Base-by-base conservation (phyloP, 1,140 invertebrate species). In the Eueides isabella region DNA sequence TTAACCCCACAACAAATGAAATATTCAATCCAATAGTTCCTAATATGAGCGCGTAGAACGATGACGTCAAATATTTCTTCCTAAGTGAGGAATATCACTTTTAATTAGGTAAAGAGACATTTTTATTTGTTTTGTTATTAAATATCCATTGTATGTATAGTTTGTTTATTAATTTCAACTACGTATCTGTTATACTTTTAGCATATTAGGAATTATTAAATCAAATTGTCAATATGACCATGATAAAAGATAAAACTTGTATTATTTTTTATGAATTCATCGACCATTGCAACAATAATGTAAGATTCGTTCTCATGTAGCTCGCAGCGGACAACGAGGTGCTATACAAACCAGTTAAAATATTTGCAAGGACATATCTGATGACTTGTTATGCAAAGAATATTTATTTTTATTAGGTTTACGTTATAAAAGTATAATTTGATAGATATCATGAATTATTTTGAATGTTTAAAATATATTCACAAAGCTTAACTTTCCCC, bases 331-430 rank as follows among this genome's bases (percentile, higher is more conserved):
- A 67, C 69, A 64, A 30, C 71, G 61, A 73, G 72, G 76, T 83
- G 71, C 75, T 76, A 70, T 74, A 78, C 41, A 82, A 86, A 86
- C 83, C 80, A 82, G 84, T 87, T 86, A 76, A 78, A 84, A 80
- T 79, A 72, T 69, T 71, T 70, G 48, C 83, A 86, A 86, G 85
- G 83, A 84, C 85, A 77, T 67, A 72, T 48, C 72, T 69, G 68
- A 79, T 73, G 78, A 80, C 71, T 80, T 74, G 44, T 33, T 69
- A 61, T 61, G 33, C 19, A 14, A 44, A 69, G 11, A 61, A 11
- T 29, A 65, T 64, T 55, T 55, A 69, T 71, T 69, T 75, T 73
- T 77, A 73, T 62, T 65, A 62, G 41, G 67, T 71, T 62, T 71
- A 28, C 2, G 35, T 38, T 30, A 41, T 14, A 28, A 66, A 31